Evolutionary conservation across 1,140 invertebrate genomes (phyloP).

Genomic region (Choristoneura fumiferana): DNA sequence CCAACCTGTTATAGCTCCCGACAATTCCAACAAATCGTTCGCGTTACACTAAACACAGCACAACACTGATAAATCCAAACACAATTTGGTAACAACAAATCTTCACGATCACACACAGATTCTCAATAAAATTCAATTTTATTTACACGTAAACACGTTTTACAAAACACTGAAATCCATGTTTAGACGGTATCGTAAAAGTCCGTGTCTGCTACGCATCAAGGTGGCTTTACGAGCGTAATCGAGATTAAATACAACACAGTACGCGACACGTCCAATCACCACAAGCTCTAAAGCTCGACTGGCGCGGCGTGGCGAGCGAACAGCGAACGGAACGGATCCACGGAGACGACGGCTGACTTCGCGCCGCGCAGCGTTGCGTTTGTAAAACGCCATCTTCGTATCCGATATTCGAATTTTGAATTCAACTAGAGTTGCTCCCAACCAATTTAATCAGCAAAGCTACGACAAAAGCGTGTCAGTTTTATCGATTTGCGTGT

Average conservation of each 20-base stretch:
- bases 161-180: constrained; percentile 35
- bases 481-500: neutral
- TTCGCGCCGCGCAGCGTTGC: constrained; percentile 18
- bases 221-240: constrained; percentile 29
- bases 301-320: constrained; percentile 8
- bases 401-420: constrained; percentile 30
- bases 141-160: constrained; percentile 11
- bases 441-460: constrained; percentile 11
- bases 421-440: constrained; percentile 19
- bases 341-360: too few relatives aligned
- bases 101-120: constrained; percentile 21
- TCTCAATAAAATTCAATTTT: constrained; percentile 24
- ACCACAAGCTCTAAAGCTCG: constrained; percentile 29
- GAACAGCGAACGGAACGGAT: too few relatives aligned
- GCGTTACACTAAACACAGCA: constrained; percentile 3
- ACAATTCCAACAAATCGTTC: constrained; percentile 8
- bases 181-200: constrained; percentile 15
- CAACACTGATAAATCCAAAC: constrained; percentile 5
- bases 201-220: constrained; percentile 33
- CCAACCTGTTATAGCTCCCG: neutral
- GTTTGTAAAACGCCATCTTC: constrained; percentile 24
- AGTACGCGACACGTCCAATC: constrained; percentile 20
- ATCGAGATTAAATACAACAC: constrained; percentile 10
- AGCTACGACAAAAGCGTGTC: neutral
- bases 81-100: constrained; percentile 26